Evolutionary conservation across 2,888 invertebrate species (phyloP), one percentile per base, ranked within the genome.

Genomic region (Coelinius sp.): DNA sequence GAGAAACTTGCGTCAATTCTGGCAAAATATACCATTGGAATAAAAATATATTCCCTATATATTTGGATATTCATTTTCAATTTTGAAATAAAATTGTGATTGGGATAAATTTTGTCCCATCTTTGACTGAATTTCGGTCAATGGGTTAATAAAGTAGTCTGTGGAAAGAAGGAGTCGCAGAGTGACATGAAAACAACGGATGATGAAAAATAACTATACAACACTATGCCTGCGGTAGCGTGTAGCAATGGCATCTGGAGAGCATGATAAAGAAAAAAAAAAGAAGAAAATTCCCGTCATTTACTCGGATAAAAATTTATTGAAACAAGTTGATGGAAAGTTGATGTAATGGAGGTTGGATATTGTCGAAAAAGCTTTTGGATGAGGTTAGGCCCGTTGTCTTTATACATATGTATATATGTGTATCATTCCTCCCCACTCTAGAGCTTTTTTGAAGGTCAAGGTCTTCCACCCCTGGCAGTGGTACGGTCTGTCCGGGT

Each of bases 381-480:
- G n/a, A n/a, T n/a, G n/a, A 68, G 75, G 24, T 63, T 25, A 22
- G 63, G 24, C 20, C n/a, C n/a, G n/a, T n/a, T n/a, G n/a, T n/a
- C n/a, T n/a, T n/a, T n/a, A n/a, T n/a, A n/a, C n/a, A n/a, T n/a
- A n/a, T n/a, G n/a, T n/a, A n/a, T n/a, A n/a, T n/a, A n/a, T 56
- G 14, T 17, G 27, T 53, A 41, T 10, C 20, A n/a, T n/a, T 17
- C 20, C 20, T 49, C 20, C 46, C 17, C 20, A 14, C 2, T 17
- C 44, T 14, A 46, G 6, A 6, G 8, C 38, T 31, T 79, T 76
- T 81, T 82, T 82, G 85, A 85, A 86, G 86, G 86, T 86, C 86
- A 86, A 86, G 86, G 86, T 85, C 85, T 73, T 73, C 73, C 68
- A 70, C 75, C 76, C 77, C 77, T 76, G 75, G 67, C 49, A 56